phyloP scores from a whole-genome alignment of 2,113 vertebrate species.

The Brachyhypopomus gauderio region DNA sequence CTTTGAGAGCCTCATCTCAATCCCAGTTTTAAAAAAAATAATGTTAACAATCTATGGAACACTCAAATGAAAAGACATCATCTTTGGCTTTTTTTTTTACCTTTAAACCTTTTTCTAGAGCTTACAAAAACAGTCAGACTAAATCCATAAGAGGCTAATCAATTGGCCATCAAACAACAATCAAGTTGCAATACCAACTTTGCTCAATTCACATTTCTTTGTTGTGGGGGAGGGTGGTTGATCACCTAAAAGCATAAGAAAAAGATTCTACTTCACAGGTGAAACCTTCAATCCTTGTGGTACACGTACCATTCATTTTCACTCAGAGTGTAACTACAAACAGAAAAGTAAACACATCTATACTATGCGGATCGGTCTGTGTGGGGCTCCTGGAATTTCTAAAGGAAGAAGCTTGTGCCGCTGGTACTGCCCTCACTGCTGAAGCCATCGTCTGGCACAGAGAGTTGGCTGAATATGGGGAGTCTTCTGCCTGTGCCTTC shows the following conservation, averaged over 20 bases:
- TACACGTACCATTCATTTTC: not conserved
- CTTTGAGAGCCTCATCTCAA: not conserved
- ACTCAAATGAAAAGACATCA: conserved; percentile 20
- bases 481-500: conserved; percentile 73
- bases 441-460: conserved; percentile 75
- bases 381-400: conserved; percentile 1
- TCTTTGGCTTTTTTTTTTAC: conserved; percentile 53
- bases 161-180: no score
- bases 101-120: conserved; percentile 1
- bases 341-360: conserved; percentile 41
- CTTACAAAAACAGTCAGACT: not conserved
- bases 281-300: conserved; percentile 18
- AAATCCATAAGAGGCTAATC: no score
- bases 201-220: conserved; percentile 1
- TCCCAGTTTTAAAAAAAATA: not conserved
- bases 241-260: conserved; percentile 55
- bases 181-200: no score
- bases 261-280: not conserved
- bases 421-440: conserved; percentile 36
- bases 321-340: conserved; percentile 23
- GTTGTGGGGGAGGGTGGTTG: not conserved
- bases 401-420: conserved; percentile 61
- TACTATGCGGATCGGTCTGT: conserved; percentile 41
- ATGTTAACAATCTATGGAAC: conserved; percentile 34
- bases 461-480: conserved; percentile 88